A percentile compares a stretch with the other conserved stretches of the same genome.
phyloP scores from a whole-genome alignment of 1,140 invertebrate genomes.

The Zaprionus lachaisei region DNA sequence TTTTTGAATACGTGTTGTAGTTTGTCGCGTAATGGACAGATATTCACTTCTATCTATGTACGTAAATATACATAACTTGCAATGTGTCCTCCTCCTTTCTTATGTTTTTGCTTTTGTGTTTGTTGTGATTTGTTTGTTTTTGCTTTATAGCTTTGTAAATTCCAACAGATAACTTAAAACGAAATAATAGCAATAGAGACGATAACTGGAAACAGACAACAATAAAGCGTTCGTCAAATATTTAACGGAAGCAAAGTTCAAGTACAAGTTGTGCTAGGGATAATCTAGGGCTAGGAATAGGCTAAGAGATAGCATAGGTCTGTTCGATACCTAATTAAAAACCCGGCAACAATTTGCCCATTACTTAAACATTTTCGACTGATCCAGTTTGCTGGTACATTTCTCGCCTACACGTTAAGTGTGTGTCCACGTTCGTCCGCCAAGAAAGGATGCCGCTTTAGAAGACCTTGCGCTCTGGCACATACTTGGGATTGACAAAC shows the following conservation, averaged over 20 bases:
- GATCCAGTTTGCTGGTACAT: constrained; percentile 37
- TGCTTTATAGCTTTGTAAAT: constrained; percentile 41
- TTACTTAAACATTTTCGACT: constrained; percentile 38
- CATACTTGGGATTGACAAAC: constrained; percentile 97
- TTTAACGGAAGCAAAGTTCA: constrained; percentile 55
- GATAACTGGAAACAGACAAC: constrained; percentile 73
- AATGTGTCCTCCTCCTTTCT: constrained; percentile 10
- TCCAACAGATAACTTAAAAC: constrained; percentile 58
- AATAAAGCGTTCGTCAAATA: constrained; percentile 60
- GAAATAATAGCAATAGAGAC: constrained; percentile 47
- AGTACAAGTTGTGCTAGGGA: constrained; percentile 49
- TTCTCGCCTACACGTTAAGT: constrained; percentile 31
- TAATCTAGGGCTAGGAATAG: constrained; percentile 54
- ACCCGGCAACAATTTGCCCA: constrained; percentile 40
- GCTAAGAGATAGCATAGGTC: constrained; percentile 48
- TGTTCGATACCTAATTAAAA: constrained; percentile 45
- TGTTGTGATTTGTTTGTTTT: constrained; percentile 11
- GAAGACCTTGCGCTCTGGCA: constrained; percentile 87
- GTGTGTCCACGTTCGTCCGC: constrained; percentile 16
- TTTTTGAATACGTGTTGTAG: constrained; percentile 16
- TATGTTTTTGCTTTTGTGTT: constrained; percentile 16
- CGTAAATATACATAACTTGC: constrained; percentile 26
- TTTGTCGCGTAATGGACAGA: constrained; percentile 10
- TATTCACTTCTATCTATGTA: constrained; percentile 22
- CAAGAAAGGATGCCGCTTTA: constrained; percentile 45